Conservation (phyloP, 2,113 vertebrate species). For the Spilogale gracilis region DNA sequence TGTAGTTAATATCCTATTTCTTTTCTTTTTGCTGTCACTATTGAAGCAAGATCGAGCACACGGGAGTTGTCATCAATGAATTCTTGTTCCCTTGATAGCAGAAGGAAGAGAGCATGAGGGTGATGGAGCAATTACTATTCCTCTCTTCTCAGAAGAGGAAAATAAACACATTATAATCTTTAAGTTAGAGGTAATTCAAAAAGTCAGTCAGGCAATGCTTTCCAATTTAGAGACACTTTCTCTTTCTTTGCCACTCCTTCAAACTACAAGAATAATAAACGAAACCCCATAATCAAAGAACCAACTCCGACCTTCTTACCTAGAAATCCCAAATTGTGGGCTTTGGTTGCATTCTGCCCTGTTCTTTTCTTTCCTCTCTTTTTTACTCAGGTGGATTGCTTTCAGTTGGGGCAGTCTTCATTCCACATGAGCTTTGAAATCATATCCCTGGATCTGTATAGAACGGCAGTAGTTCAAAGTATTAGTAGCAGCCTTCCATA, state of each 20-base stretch:
- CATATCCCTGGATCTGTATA: constrained; percentile 77
- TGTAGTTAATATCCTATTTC: constrained; percentile 39
- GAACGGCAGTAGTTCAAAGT: constrained; percentile 80
- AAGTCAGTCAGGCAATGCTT: constrained; percentile 68
- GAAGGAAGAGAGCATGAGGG: constrained; percentile 11
- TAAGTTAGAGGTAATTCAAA: constrained; percentile 73
- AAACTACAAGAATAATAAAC: constrained; percentile 81
- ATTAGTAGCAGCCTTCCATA: constrained; percentile 80
- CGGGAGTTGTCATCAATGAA: constrained; percentile 54
- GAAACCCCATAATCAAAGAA: constrained; percentile 77
- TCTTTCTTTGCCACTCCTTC: constrained; percentile 72
- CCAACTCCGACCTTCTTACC: constrained; percentile 55
- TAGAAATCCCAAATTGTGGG: constrained; percentile 78
- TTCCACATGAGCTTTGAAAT: constrained; percentile 83
- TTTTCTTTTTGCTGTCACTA: constrained; percentile 60
- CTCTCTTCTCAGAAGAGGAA: constrained; percentile 18
- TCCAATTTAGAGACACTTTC: constrained; percentile 80
- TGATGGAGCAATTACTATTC: constrained; percentile 66
- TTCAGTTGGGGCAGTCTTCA: constrained; percentile 72
- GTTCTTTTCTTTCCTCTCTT: constrained; percentile 75
- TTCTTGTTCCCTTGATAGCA: constrained; percentile 59
- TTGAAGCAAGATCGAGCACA: constrained; percentile 58
- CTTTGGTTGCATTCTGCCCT: constrained; percentile 68
- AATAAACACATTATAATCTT: constrained; percentile 74
- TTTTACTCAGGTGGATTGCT: constrained; percentile 70